phyloP scores from a whole-genome alignment of 1,140 invertebrate species.

The Coptotermes formosanus region DNA sequence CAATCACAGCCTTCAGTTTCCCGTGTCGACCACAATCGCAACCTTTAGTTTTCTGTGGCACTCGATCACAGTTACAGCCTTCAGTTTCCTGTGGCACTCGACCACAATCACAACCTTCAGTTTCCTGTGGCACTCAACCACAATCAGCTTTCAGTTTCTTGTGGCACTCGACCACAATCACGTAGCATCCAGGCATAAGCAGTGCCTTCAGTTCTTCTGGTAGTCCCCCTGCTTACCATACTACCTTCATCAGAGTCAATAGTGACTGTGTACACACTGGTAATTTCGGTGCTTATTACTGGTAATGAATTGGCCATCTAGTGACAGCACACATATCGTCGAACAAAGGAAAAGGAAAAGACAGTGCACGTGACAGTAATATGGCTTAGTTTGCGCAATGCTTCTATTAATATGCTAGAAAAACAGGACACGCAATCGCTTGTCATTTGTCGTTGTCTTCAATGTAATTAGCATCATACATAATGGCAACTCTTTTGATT shows the following conservation, averaged over 20 bases:
- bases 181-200: too few species aligned
- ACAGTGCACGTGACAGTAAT: neutral
- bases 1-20: too few species aligned
- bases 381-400: neutral
- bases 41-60: too few species aligned
- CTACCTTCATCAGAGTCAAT: neutral
- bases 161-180: too few species aligned
- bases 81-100: too few species aligned
- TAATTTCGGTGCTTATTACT: neutral
- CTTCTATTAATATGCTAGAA: neutral
- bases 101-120: too few species aligned
- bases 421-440: neutral
- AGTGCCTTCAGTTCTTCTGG: too few species aligned
- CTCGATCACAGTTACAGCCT: too few species aligned
- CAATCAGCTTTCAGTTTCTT: too few species aligned
- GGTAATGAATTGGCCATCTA: neutral
- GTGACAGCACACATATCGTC: neutral
- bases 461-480: neutral
- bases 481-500: neutral
- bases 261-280: neutral
- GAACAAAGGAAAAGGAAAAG: neutral
- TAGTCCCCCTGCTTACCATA: neutral
- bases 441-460: slow-evolving; percentile 16
- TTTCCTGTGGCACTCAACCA: too few species aligned
- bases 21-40: too few species aligned